phyloP scores from a whole-genome alignment of 1,140 invertebrate species.

The Argopecten irradians region DNA sequence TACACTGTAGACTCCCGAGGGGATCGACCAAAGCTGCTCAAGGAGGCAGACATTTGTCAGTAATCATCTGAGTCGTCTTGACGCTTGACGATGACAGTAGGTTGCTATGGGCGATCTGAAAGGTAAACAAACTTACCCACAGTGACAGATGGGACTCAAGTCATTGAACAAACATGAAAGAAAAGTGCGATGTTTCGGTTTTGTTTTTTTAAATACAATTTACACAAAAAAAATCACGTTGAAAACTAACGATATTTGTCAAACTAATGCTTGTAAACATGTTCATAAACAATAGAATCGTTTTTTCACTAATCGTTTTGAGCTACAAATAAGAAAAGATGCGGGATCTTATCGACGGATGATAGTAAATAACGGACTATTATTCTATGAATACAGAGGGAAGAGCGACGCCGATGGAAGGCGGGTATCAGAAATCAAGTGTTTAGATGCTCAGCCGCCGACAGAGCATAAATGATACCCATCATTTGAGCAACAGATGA shows the following conservation, averaged over 20 bases:
- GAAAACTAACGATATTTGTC: not conserved
- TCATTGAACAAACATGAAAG: not conserved
- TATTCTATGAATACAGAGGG: too few species aligned
- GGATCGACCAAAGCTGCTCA: not conserved
- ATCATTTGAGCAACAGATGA: too few species aligned
- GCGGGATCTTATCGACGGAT: too few species aligned
- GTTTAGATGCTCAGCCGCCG: too few species aligned
- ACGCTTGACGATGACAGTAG: not conserved
- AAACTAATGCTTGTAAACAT: not conserved
- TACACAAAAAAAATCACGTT: not conserved
- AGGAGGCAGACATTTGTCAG: not conserved
- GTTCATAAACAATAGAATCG: not conserved
- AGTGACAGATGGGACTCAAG: not conserved
- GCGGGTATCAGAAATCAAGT: too few species aligned
- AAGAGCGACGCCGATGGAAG: too few species aligned
- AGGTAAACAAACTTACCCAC: not conserved
- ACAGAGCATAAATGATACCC: too few species aligned
- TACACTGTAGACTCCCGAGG: not conserved
- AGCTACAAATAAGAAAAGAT: not conserved
- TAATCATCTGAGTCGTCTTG: not conserved
- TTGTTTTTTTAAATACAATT: not conserved
- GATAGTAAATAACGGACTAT: too few species aligned
- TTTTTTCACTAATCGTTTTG: not conserved
- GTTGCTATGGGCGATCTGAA: not conserved
- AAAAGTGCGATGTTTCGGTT: not conserved